Evolutionary conservation across 2,888 invertebrate species (phyloP), one percentile per base, ranked within the genome.

Genomic region (Troides oblongomaculatus): DNA sequence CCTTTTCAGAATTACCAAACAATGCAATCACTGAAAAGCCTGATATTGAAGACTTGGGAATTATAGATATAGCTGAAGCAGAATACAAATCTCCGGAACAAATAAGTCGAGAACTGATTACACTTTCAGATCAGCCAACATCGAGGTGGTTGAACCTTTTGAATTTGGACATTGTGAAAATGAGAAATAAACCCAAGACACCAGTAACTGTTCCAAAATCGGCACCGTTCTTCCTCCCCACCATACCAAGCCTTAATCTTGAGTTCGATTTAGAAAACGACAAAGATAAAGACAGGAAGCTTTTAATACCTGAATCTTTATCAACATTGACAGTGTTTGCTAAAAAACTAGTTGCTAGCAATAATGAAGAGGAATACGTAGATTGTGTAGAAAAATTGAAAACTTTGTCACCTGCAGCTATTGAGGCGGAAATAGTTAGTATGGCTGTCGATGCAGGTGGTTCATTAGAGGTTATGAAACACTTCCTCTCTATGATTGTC

Each of bases 141-240:
- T 97, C 98, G 0, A 94, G 98, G 76, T 99, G 99, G 99, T 95
- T 97, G 73, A 98, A 98, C 85, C 92, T 99, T 18, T 93, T 98
- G 1, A 95, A 97, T 81, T 92, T 99, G 68, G 98, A 98, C 75
- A 86, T 96, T 0, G 97, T 99, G 2, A 97, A 96, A 84, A 95
- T 94, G 77, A 93, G 97, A 73, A 99, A 99, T 85, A 99, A 97
- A 82, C 98, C 99, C 0, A 97, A 95, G 85, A 95, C 96, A 64
- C 95, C 97, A 0, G 94, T 96, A 0, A 97, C 97, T 79, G 94
- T 94, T 2, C 96, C 97, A 0, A 97, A 97, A 87, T 94, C 96
- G 0, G 99, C 98, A 0, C 99, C 99, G 0, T 99, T 99, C 92
- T 99, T 99, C 84, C 90, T 99, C 65, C 98, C 99, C 0, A 98